Evolutionary conservation across 2,888 invertebrate genomes (phyloP), one percentile per base, ranked within the genome.

Genomic region (Autographa pulchrina): DNA sequence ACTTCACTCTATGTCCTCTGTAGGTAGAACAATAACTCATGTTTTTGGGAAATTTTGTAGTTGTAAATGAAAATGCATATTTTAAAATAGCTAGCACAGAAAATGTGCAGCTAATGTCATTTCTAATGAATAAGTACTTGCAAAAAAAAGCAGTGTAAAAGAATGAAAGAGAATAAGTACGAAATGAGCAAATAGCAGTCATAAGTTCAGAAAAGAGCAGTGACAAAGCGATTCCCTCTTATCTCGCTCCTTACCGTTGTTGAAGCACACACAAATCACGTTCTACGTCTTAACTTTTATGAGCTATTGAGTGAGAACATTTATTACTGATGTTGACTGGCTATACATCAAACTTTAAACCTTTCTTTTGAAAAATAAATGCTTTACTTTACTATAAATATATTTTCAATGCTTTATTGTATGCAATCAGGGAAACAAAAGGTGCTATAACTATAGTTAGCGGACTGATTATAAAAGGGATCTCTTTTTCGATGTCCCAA

Each of bases 211-310:
- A 48, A 48, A 48, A n/a, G n/a, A n/a, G n/a, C n/a, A 48, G 48
- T 48, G 7, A 48, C 48, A 48, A 48, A 48, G 48, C 48, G n/a
- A 48, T 7, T 7, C n/a, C n/a, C 6, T 48, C n/a, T 43, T 43
- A 43, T 43, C 43, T 14, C 14, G 43, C 43, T 48, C 48, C 6
- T n/a, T 48, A n/a, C 48, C 48, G 48, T 48, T 48, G 48, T n/a
- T n/a, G n/a, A 48, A 48, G 48, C 16, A n/a, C 48, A n/a, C 48
- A 48, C 48, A 48, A 48, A 48, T 48, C 48, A 48, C 48, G 48
- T 48, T 48, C n/a, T n/a, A n/a, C 48, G 48, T 48, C 48, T 48
- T 43, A n/a, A 48, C 48, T 48, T 48, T 48, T 48, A 48, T 48
- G 48, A 48, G 48, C n/a, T n/a, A 48, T 48, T 48, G 48, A 48